Conservation (phyloP, 2,797 vertebrate species). For the Anomalospiza imberbis region DNA sequence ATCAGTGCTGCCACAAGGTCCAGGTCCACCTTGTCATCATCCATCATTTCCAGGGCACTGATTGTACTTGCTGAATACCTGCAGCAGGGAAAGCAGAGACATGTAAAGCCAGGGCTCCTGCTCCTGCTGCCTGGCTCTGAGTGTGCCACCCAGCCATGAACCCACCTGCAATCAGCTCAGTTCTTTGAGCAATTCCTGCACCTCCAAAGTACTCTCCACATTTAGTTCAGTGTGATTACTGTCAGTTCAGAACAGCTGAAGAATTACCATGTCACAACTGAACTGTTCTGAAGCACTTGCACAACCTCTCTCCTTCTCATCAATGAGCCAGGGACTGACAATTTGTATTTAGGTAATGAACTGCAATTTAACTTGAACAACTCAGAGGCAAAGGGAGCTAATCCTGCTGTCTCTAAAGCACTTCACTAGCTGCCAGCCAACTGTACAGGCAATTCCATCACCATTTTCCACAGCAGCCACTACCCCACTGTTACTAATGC, state of each 20-base stretch:
- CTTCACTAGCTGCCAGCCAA: not conserved
- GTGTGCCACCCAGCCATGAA: not conserved
- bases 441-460: not conserved
- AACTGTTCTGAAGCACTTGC: not conserved
- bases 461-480: not conserved
- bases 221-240: rapidly evolving
- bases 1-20: slow-evolving; percentile 90
- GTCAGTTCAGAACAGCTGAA: not conserved
- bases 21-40: slow-evolving; percentile 94
- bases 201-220: not conserved
- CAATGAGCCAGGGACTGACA: not conserved
- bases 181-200: not conserved
- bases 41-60: slow-evolving; percentile 83
- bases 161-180: not conserved
- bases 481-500: not conserved
- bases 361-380: not conserved
- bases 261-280: not conserved
- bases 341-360: not conserved
- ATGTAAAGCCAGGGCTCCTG: not conserved
- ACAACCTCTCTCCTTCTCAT: not conserved
- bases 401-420: not conserved
- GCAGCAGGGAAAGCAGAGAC: not conserved
- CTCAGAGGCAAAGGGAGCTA: not conserved
- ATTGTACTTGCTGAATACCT: slow-evolving; percentile 90
- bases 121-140: not conserved